Percentiles rank a stretch among this genome's conserved stretches.
Conservation (phyloP, 1,140 invertebrate species). For the Ostrea edulis region DNA sequence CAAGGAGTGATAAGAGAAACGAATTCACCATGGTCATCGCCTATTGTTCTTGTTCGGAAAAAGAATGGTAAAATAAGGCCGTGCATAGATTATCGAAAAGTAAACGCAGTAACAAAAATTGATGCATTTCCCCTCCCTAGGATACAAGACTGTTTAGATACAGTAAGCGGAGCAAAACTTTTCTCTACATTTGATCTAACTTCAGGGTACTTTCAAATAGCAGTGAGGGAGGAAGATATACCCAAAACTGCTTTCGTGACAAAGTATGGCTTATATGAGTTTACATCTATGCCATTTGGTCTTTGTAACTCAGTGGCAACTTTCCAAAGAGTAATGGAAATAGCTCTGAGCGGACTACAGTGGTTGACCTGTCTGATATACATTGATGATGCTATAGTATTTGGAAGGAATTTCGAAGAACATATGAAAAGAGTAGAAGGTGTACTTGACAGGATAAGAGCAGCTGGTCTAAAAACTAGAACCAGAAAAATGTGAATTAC, state of each 20-base stretch:
- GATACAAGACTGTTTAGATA: slow-evolving; percentile 50
- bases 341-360: slow-evolving; percentile 43
- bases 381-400: slow-evolving; percentile 63
- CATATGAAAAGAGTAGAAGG: slow-evolving; percentile 48
- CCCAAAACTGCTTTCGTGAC: slow-evolving; percentile 63
- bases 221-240: slow-evolving; percentile 48
- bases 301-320: slow-evolving; percentile 57
- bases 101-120: slow-evolving; percentile 56
- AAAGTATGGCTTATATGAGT: slow-evolving; percentile 57
- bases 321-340: slow-evolving; percentile 55
- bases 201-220: slow-evolving; percentile 42
- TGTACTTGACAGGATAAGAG: slow-evolving; percentile 56
- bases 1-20: slow-evolving; percentile 54
- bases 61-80: slow-evolving; percentile 78
- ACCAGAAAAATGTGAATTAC: slow-evolving; percentile 56
- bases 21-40: slow-evolving; percentile 80
- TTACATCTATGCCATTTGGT: slow-evolving; percentile 59
- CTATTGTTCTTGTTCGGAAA: slow-evolving; percentile 80
- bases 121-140: slow-evolving; percentile 49
- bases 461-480: slow-evolving; percentile 55
- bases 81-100: slow-evolving; percentile 80
- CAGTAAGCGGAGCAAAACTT: slow-evolving; percentile 18
- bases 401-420: slow-evolving; percentile 51
- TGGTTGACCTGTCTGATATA: slow-evolving; percentile 57
- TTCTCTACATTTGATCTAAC: slow-evolving; percentile 52